Percentiles rank a stretch among this genome's conserved stretches.
Evolutionary conservation across 2,113 vertebrate species (phyloP).

Genomic region (Odocoileus hemionus): DNA sequence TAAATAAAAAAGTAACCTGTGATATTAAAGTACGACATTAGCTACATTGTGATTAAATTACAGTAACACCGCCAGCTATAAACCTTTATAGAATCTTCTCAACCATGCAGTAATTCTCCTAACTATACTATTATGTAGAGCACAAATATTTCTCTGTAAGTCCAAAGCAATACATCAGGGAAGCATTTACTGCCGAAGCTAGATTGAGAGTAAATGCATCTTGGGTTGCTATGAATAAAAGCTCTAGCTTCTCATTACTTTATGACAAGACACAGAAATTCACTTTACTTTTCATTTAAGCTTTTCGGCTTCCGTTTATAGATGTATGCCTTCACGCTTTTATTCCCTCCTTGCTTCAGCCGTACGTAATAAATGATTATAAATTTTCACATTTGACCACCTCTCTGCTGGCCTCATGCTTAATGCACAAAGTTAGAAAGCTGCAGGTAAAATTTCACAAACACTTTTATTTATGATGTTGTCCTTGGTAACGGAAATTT

Average conservation of each 20-base stretch:
- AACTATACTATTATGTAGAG: conserved; percentile 88
- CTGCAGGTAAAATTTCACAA: conserved; percentile 93
- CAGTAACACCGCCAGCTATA: conserved; percentile 84
- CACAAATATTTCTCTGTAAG: conserved; percentile 91
- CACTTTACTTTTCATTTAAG: conserved; percentile 94
- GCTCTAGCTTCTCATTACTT: conserved; percentile 91
- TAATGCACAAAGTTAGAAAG: conserved; percentile 89
- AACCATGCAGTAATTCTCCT: conserved; percentile 86
- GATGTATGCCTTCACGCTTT: conserved; percentile 91
- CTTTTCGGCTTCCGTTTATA: conserved; percentile 86
- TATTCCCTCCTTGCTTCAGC: conserved; percentile 87
- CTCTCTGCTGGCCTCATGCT: conserved; percentile 85
- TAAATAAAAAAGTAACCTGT: conserved; percentile 85
- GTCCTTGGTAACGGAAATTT: conserved; percentile 97
- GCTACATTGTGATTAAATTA: conserved; percentile 87
- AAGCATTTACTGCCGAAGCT: conserved; percentile 84
- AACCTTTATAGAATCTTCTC: conserved; percentile 86
- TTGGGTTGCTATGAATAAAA: conserved; percentile 87
- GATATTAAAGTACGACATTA: conserved; percentile 86
- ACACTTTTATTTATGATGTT: conserved; percentile 96
- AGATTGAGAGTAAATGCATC: conserved; percentile 87
- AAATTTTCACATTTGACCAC: conserved; percentile 93
- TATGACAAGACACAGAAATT: conserved; percentile 92
- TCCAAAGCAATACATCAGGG: conserved; percentile 87
- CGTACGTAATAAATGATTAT: conserved; percentile 94